Percentiles rank a stretch among this genome's conserved stretches.
Conservation (phyloP, 1,140 invertebrate species). For the Pogonus chalceus region DNA sequence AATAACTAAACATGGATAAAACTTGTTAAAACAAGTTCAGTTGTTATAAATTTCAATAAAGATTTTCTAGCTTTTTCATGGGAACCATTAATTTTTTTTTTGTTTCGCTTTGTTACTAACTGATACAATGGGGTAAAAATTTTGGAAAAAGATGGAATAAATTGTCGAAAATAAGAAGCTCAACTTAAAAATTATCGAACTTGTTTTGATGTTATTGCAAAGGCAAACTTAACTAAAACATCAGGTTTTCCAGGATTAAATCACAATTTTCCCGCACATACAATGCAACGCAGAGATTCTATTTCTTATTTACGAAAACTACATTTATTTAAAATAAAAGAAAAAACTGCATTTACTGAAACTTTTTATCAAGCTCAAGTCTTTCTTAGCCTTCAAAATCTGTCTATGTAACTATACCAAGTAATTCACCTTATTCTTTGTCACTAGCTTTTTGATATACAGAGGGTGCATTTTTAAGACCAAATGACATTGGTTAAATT, state of each 20-base stretch:
- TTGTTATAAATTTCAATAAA: no score
- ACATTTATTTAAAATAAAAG: neutral
- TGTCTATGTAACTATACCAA: no score
- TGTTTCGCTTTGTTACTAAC: no score
- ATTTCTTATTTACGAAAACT: neutral
- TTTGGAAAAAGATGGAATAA: conserved; percentile 20
- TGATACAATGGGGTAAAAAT: no score
- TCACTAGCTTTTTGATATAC: neutral
- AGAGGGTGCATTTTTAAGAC: conserved; percentile 13
- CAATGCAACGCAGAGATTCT: no score
- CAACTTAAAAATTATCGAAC: conserved; percentile 22
- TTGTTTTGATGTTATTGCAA: neutral
- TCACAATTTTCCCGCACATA: neutral
- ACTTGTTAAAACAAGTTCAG: no score
- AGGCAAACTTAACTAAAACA: neutral
- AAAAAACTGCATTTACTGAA: neutral
- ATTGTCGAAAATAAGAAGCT: conserved; percentile 24
- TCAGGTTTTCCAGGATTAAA: neutral
- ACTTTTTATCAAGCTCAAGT: neutral
- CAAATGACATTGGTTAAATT: conserved; percentile 14
- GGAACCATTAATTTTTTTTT: no score
- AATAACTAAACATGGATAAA: no score
- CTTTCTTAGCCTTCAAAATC: conserved; percentile 1
- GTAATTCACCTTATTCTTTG: no score
- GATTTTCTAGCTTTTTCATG: no score